Base-by-base conservation (phyloP, 1,140 invertebrate species). In the Heliconius himera region DNA sequence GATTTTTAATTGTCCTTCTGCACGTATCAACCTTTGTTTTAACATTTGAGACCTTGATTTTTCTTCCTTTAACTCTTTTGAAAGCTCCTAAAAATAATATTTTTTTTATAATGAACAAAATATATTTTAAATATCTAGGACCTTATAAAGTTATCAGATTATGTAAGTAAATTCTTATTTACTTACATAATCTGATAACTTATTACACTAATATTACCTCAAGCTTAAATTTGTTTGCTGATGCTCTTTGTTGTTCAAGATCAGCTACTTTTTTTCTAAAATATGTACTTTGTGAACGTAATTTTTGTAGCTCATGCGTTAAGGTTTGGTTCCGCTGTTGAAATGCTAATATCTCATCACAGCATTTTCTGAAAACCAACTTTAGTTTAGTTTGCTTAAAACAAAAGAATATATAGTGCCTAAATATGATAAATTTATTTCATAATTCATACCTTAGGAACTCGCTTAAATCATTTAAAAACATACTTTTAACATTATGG, bases 11-110 rank as follows among this genome's bases (percentile, higher is more conserved):
- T 92, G 91, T 29, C 88, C 84, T 73, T 91, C 90, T 4, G 88
- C 78, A 51, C 84, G 80, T 0, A 81, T 74, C 9, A 91, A 78
- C 3, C 85, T 81, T 49, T 92, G 88, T 80, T 74, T 86, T 1
- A 89, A 73, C 1, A 82, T 36, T 9, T 75, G 81, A 66, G 83
- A 88, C 71, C 87, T 91, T 38, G 78, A 82, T 81, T 85, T 89
- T 71, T 91, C 89, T 56, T 91, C 88, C 81, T 91, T 91, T 18
- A 94, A 74, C 18, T 88, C 87, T 77, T 87, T 91, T 79, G 91
- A 90, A 49, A 92, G 81, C 49, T 91, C 90, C 92, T 93, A 20
- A 5, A 66, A 71, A 79, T 70, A 16, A 66, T 22, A 1, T n/a
- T 16, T 66, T 66, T 13, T 26, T 66, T 8, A 51, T 51, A 18